Evolutionary conservation across 2,888 invertebrate genomes (phyloP).

Genomic region (Pantelozetes paolii): DNA sequence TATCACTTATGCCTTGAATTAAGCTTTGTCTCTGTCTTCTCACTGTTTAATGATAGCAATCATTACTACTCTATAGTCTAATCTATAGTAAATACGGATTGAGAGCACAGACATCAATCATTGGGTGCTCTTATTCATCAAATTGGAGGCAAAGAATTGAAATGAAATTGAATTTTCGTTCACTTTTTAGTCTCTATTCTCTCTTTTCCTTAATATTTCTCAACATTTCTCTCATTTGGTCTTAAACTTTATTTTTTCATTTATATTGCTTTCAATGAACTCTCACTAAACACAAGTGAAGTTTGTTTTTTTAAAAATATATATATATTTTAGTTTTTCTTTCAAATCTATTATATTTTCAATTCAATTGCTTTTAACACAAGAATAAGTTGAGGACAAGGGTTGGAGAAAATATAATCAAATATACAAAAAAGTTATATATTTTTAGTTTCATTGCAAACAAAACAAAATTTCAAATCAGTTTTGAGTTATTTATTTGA

Average conservation of each 20-base stretch:
- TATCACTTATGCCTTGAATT: not conserved
- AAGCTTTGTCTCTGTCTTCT: not conserved
- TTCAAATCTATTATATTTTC: not conserved
- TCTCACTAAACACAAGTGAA: not conserved
- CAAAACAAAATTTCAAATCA: not conserved
- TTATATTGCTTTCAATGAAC: not conserved
- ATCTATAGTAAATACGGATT: not conserved
- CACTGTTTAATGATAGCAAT: not conserved
- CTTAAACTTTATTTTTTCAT: not conserved
- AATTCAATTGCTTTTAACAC: not conserved
- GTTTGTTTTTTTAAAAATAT: not conserved
- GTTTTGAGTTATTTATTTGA: not conserved
- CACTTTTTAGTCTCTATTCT: not conserved
- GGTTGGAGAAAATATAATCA: not conserved
- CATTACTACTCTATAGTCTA: not conserved
- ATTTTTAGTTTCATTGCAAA: not conserved
- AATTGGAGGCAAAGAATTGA: not conserved
- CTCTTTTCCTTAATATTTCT: not conserved
- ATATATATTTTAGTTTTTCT: not conserved
- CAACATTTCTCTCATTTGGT: not conserved
- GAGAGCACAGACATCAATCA: conserved; percentile 21
- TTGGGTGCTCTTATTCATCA: conserved; percentile 10
- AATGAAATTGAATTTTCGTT: not conserved
- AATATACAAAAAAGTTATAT: not conserved
- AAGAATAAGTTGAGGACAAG: not conserved